These are phyloP conservation scores for Adelosebastes latens DNA, from an alignment of 2,797 vertebrate genomes.

Conservation along the genomic window DNA sequence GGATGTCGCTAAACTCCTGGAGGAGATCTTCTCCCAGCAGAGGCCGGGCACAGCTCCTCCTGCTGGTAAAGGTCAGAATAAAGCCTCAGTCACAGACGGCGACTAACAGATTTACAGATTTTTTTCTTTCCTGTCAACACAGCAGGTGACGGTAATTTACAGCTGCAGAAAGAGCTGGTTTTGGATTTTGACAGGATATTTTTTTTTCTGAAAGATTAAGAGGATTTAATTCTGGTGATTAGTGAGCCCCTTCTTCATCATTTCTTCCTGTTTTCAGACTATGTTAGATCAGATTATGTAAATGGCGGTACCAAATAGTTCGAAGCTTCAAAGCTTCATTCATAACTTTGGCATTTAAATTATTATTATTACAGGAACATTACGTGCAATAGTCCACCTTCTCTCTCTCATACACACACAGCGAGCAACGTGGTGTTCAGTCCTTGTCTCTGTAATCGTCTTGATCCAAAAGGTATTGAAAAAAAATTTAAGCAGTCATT, in stretches of 20 bases:
- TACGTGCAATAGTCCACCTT: no score
- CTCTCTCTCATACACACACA: no score
- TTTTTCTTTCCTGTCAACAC: background rate
- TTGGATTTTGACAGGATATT: background rate
- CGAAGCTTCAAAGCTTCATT: no score
- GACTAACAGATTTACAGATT: background rate
- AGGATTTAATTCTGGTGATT: background rate
- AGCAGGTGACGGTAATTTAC: background rate
- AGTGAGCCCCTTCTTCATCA: background rate
- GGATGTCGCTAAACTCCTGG: constrained; percentile 51
- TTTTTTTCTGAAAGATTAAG: background rate
- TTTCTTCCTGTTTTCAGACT: background rate
- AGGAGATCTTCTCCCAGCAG: constrained; percentile 39
- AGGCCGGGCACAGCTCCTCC: background rate
- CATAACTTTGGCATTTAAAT: no score
- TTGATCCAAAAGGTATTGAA: no score
- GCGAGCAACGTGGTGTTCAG: no score
- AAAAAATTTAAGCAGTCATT: no score
- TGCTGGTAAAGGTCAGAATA: background rate
- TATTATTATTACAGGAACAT: no score
- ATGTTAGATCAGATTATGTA: background rate
- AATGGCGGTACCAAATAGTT: background rate
- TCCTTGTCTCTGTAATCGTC: no score
- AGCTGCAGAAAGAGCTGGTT: background rate
- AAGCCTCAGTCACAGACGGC: background rate